Evolutionary conservation across 2,888 invertebrate genomes (phyloP), one percentile per base, ranked within the genome.

Genomic region (Drosophila koepferae): DNA sequence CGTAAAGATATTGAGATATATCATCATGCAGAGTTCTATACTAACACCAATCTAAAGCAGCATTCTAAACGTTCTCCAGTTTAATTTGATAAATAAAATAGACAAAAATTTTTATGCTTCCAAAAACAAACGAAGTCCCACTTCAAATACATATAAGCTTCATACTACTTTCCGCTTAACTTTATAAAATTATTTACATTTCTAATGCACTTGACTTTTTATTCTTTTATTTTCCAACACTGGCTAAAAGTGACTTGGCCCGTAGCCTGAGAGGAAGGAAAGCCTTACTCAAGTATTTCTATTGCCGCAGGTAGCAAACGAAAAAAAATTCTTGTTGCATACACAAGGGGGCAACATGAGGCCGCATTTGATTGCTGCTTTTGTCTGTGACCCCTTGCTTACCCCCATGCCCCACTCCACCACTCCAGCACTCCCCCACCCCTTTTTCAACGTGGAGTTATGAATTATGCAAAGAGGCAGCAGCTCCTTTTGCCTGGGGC

Each of bases 401-500:
- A 18, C 20, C 38, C 12, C 16, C 44, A 16, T 9, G 0, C 28
- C 20, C 36, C 20, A 4, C 36, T 10, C 2, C 48, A 9, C 14
- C 16, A 16, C 36, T 4, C 23, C 36, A 10, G 14, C 48, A 7
- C 10, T 8, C 3, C 10, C 18, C 7, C 2, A n/a, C 16, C 41
- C 5, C 28, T 36, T 23, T 31, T n/a, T 40, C 20, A 14, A 2
- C 49, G 6, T 83, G 86, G 88, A 87, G 55, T 81, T 82, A 87
- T 85, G 86, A 87, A 85, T 86, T 87, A 85, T 85, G 85, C 86
- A 87, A 85, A 80, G 51, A 49, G 54, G 60, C 62, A 75, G 61
- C 78, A 59, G 75, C 59, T 60, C 7, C 54, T 54, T 40, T n/a
- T 28, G 55, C 73, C 64, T 61, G 41, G 80, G 74, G 80, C 62